Percentiles rank a stretch among this genome's conserved stretches.
phyloP scores from a whole-genome alignment of 2,888 invertebrate genomes.

The Diarsia dahlii region DNA sequence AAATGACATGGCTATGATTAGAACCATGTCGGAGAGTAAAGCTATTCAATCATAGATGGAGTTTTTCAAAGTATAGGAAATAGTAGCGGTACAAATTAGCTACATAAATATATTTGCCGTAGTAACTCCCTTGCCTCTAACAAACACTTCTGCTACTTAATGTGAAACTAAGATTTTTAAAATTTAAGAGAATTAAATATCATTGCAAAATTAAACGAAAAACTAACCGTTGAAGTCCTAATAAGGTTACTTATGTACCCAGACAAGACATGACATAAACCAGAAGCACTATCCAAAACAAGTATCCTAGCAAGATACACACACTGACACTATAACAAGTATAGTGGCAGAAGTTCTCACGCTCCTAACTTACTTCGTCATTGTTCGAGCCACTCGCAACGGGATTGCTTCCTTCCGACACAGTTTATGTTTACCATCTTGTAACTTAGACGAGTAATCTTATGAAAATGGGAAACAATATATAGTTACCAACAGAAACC shows the following conservation, averaged over 20 bases:
- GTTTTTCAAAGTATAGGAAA: neutral
- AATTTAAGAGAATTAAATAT: neutral
- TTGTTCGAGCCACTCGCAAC: slow-evolving; percentile 8
- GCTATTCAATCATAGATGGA: neutral
- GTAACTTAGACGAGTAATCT: slow-evolving; percentile 26
- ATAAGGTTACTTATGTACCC: slow-evolving; percentile 2
- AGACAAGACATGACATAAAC: neutral
- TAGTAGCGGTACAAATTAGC: no score
- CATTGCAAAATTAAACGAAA: neutral
- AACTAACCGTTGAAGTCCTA: neutral
- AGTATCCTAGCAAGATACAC: slow-evolving; percentile 7
- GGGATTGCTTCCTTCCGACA: slow-evolving; percentile 28
- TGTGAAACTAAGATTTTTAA: neutral
- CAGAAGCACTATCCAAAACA: neutral
- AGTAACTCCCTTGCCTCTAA: neutral
- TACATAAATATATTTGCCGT: no score
- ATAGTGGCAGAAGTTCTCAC: slow-evolving; percentile 17
- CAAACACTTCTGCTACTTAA: neutral
- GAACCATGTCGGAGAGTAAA: neutral
- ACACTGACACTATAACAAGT: neutral
- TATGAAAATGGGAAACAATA: neutral
- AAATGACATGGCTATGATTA: neutral
- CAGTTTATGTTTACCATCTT: slow-evolving; percentile 15
- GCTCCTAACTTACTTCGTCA: slow-evolving; percentile 25
- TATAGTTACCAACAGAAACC: no score